phyloP scores from a whole-genome alignment of 2,888 invertebrate genomes.

The Scaptomyza flava region DNA sequence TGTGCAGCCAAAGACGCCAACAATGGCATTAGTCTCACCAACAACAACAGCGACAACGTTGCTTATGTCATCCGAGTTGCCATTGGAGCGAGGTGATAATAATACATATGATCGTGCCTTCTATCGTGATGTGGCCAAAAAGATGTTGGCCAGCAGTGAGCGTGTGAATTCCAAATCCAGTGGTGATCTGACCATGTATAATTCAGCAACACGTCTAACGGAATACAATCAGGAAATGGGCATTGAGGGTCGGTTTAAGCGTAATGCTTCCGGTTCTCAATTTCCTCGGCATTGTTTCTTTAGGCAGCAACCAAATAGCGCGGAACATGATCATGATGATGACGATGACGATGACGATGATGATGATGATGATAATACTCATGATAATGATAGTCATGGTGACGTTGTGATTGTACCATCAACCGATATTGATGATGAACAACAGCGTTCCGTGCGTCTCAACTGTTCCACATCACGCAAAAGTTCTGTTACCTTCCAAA shows the following conservation, averaged over 20 bases:
- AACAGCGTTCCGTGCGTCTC: slow-evolving; percentile 33
- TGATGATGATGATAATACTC: slow-evolving; percentile 1
- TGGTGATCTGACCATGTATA: slow-evolving; percentile 83
- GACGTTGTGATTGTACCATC: background rate
- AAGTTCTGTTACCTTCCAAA: slow-evolving; percentile 83
- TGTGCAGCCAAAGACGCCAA: slow-evolving; percentile 6
- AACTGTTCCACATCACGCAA: slow-evolving; percentile 80
- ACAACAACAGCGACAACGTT: slow-evolving; percentile 13
- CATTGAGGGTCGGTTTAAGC: slow-evolving; percentile 74
- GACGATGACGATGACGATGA: slow-evolving; percentile 34
- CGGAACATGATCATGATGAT: slow-evolving; percentile 4
- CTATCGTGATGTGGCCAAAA: slow-evolving; percentile 78
- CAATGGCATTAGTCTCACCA: slow-evolving; percentile 1
- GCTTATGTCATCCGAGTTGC: slow-evolving; percentile 5
- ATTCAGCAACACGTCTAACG: slow-evolving; percentile 71
- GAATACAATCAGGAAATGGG: slow-evolving; percentile 30
- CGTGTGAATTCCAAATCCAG: slow-evolving; percentile 83
- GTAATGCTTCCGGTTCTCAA: slow-evolving; percentile 83
- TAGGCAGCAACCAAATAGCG: slow-evolving; percentile 60
- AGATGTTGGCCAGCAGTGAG: slow-evolving; percentile 81
- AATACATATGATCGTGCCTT: slow-evolving; percentile 84
- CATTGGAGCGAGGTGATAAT: slow-evolving; percentile 70
- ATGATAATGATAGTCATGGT: background rate
- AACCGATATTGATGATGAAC: background rate
- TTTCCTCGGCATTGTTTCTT: slow-evolving; percentile 84